These are phyloP conservation scores for Enteromius afrohamiltoni DNA, from an alignment of 2,797 vertebrate genomes.

Conservation along the genomic window DNA sequence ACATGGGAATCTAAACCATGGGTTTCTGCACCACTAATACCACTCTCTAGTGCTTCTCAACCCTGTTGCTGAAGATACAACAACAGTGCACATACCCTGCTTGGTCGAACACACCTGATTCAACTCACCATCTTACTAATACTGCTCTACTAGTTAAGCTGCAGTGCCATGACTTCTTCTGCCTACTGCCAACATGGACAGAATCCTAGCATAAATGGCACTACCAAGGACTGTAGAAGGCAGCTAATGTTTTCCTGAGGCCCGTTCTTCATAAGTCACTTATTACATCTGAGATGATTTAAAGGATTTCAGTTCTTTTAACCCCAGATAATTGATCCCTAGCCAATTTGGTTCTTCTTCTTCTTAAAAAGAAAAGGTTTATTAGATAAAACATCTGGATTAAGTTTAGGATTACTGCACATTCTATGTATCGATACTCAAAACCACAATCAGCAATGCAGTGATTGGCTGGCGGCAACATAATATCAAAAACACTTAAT, in stretches of 20 bases:
- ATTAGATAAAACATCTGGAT: no score
- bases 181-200: background rate
- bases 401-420: no score
- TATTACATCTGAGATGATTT: no score
- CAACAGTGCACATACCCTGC: background rate
- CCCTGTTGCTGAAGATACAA: background rate
- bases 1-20: background rate
- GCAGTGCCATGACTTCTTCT: background rate
- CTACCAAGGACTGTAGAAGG: background rate
- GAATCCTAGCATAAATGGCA: background rate
- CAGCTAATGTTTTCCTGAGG: background rate
- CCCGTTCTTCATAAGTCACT: no score
- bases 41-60: background rate
- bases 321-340: no score
- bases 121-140: background rate
- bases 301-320: no score
- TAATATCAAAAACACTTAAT: no score
- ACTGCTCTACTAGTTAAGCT: background rate
- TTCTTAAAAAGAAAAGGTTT: no score
- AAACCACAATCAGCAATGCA: no score
- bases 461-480: no score
- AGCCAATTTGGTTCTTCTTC: no score
- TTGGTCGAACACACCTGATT: background rate
- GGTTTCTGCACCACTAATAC: background rate
- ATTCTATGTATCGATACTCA: no score